Evolutionary conservation across 2,888 invertebrate species (phyloP), one percentile per base, ranked within the genome.

Genomic region (Cacoxenus indagator): DNA sequence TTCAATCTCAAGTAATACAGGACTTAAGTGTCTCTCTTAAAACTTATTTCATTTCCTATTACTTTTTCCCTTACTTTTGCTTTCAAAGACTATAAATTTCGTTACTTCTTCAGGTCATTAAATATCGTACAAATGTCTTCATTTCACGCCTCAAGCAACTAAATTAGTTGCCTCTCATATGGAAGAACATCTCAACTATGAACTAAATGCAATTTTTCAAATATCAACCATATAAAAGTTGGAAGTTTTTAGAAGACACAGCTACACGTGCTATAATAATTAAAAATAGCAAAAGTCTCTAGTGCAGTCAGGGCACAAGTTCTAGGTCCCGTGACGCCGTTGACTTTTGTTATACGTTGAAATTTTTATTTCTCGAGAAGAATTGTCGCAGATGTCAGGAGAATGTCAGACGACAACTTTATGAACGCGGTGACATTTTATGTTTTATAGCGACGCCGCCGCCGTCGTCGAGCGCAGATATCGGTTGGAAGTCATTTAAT

Each of bases 151-250:
- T 72, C 72, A 64, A 70, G 65, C 29, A 69, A 37, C 61, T 64
- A 75, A 78, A 76, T 76, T 75, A 70, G 73, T 69, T 72, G 71
- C 75, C 70, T 61, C 70, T 73, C 73, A 72, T 69, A 71, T 64
- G 71, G n/a, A 14, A 22, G 19, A 51, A 51, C 6, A 51, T 51
- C 22, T 68, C 71, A 73, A 74, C 73, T 73, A 73, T 76, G 73
- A 75, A 67, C 65, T 64, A 68, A 68, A 57, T 67, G 29, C 45
- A 26, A 19, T 43, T 59, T 65, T 57, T 43, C 51, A 51, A 51
- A 51, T 51, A 22, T 17, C 51, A 51, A 19, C 51, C 9, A 51
- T 51, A n/a, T n/a, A 17, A 51, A 51, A 51, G 51, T 51, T 37
- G 37, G 14, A 37, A 51, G 8, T 51, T 51, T 51, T 9, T 37